Conservation (phyloP, 2,888 invertebrate genomes). For the Synanthedon tipuliformis region DNA sequence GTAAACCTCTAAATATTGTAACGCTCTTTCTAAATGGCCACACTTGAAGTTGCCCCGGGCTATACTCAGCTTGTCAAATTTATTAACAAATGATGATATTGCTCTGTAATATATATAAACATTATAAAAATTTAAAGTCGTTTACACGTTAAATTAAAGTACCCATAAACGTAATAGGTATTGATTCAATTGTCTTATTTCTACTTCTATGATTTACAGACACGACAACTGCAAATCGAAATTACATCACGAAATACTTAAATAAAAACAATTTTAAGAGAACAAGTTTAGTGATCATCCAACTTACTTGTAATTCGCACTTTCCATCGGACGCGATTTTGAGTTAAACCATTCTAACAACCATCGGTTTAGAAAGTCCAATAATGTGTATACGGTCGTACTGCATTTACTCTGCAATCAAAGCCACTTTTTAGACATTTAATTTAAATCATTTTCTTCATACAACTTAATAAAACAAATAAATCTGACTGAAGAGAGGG, state of each 20-base stretch:
- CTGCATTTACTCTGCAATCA: constrained; percentile 69
- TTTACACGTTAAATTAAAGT: too few relatives aligned
- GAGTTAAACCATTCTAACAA: constrained; percentile 72
- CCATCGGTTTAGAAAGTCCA: constrained; percentile 84
- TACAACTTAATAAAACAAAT: too few relatives aligned
- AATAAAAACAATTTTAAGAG: too few relatives aligned
- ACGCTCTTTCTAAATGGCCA: constrained; percentile 79
- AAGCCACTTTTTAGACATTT: background rate
- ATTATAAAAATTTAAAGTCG: background rate
- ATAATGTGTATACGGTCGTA: constrained; percentile 76
- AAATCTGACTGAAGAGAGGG: too few relatives aligned
- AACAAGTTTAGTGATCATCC: background rate
- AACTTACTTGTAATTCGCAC: constrained; percentile 57
- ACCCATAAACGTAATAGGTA: background rate
- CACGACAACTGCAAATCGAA: too few relatives aligned
- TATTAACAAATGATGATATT: constrained; percentile 45
- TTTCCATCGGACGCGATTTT: constrained; percentile 45
- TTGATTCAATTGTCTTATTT: too few relatives aligned
- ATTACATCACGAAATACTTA: too few relatives aligned
- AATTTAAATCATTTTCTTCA: too few relatives aligned
- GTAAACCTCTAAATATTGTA: constrained; percentile 81
- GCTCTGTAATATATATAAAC: constrained; percentile 23
- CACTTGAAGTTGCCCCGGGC: constrained; percentile 81
- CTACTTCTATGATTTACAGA: too few relatives aligned
- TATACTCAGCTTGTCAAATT: constrained; percentile 75